These are phyloP conservation scores for Galaxea fascicularis DNA, from an alignment of 92 coral and sea anemone genomes.

Conservation along the genomic window DNA sequence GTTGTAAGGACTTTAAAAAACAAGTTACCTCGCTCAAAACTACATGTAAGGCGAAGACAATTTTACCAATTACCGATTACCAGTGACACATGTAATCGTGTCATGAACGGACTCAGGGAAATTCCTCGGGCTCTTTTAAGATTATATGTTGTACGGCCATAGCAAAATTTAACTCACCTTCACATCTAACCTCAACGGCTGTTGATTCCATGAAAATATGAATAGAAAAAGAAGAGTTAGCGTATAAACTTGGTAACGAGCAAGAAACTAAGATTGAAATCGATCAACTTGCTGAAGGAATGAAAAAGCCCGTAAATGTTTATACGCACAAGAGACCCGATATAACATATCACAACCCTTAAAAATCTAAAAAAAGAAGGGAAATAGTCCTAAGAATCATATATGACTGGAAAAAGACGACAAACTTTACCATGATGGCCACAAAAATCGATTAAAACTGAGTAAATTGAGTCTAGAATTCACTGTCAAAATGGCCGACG, in stretches of 20 bases:
- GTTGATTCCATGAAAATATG: slow-evolving; percentile 27
- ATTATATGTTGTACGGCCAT: too few species aligned
- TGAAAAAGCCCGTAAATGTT: not conserved
- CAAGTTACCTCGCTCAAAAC: too few species aligned
- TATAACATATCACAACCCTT: not conserved
- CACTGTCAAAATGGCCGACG: slow-evolving; percentile 95
- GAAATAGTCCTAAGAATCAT: not conserved
- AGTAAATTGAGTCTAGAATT: not conserved
- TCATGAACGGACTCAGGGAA: too few species aligned
- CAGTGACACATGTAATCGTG: too few species aligned
- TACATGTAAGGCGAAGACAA: too few species aligned
- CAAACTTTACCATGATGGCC: slow-evolving; percentile 69
- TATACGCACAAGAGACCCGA: not conserved
- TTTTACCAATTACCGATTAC: too few species aligned
- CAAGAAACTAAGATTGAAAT: not conserved
- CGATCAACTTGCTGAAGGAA: not conserved
- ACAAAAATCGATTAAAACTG: slow-evolving; percentile 31
- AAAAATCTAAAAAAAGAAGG: not conserved
- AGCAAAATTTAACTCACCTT: slow-evolving; percentile 62
- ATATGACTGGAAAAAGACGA: not conserved
- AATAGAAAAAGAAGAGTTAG: slow-evolving; percentile 7
- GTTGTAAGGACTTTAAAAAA: too few species aligned
- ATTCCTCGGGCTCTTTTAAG: too few species aligned
- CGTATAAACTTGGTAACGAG: too few species aligned
- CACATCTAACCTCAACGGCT: slow-evolving; percentile 90